Conservation (phyloP, 2,113 vertebrate species). For the Centrocercus urophasianus region DNA sequence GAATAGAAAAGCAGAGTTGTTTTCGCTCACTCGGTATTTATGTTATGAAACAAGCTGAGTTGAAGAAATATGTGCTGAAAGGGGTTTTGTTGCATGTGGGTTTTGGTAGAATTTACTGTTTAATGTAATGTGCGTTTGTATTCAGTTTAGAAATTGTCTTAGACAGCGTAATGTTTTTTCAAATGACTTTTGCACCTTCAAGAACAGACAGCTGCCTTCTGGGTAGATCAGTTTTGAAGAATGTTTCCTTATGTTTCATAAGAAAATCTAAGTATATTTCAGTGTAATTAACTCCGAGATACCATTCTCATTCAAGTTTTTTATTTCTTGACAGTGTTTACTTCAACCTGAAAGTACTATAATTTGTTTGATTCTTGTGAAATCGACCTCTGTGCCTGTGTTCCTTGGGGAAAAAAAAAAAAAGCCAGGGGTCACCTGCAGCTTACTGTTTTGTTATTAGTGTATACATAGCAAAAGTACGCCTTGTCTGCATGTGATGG, state of each 20-base stretch:
- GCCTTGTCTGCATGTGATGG: background rate
- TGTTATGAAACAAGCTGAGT: background rate
- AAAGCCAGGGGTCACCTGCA: background rate
- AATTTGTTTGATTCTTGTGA: background rate
- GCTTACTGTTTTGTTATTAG: background rate
- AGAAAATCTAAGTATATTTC: background rate
- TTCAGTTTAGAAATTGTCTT: background rate
- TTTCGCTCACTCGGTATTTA: background rate
- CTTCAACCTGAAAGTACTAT: background rate
- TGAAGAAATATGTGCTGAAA: fast-evolving
- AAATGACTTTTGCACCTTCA: background rate
- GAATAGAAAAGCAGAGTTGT: background rate
- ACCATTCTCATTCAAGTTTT: background rate
- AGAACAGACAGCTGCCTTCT: background rate
- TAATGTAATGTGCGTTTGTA: background rate
- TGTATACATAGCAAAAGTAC: background rate
- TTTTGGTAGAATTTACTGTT: background rate
- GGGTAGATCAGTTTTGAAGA: background rate
- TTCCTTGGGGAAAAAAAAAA: background rate
- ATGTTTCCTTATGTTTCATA: background rate
- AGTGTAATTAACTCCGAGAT: background rate
- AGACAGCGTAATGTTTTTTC: background rate
- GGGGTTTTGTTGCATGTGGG: background rate
- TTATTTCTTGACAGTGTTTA: background rate
- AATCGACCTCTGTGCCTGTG: background rate